Base-by-base conservation (phyloP, 1,140 invertebrate species). In the Nymphalis io region DNA sequence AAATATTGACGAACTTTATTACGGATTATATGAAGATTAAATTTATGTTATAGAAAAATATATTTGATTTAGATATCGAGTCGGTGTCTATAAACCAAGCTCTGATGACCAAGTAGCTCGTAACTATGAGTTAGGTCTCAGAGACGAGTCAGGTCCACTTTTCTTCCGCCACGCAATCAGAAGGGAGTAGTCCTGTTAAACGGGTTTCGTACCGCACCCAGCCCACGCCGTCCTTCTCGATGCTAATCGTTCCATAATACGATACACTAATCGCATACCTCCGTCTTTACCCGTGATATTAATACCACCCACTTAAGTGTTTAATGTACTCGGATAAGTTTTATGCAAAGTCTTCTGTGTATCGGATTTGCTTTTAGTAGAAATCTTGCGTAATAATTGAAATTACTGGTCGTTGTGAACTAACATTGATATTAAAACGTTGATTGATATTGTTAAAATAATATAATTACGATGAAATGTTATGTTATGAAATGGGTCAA, bases 161-260 rank as follows among this genome's bases (percentile, higher is more conserved):
- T 73, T 73, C 71, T 73, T 69, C 71, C 71, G 66, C 66, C 60
- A 61, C 40, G 57, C 67, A 57, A 69, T 73, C 71, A 44, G 62
- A 57, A 71, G 69, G 57, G 64, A 66, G 69, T 62, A 58, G 63
- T 53, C 70, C 61, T 38, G 71, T 63, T 55, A 68, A 58, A 73
- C 71, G 46, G 16, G 71, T 73, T 68, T 57, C 59, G 44, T 27
- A 53, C 69, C 68, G 61, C 68, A 57, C 78, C 68, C 68, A 51
- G 61, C 68, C 68, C 60, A 63, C 68, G 68, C 60, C 75, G 80
- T 78, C 82, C 82, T 84, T 84, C 82, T 84, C 82, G 83, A 84
- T 84, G 82, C 76, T 82, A 81, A 79, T 63, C 46, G 60, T 53
- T 51, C 27, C 48, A 63, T 55, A 55, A 55, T 51, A 48, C 46